A percentile compares a stretch with the other conserved stretches of the same genome.
These are phyloP conservation scores for Olivierus martensii DNA, from an alignment of 1,140 invertebrate species.

Conservation along the genomic window DNA sequence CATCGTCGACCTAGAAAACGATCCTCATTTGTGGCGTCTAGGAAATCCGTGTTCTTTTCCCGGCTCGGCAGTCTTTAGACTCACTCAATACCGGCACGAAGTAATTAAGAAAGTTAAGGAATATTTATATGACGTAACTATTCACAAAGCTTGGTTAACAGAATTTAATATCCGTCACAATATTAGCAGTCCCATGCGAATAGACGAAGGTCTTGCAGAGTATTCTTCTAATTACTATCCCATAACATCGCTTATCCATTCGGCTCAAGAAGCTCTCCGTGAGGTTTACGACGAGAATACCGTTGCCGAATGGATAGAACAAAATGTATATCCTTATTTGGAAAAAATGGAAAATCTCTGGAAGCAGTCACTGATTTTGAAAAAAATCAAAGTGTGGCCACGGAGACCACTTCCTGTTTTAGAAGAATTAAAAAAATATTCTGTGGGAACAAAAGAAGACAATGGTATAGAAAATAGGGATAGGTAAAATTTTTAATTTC, in stretches of 20 bases:
- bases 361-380: conserved; percentile 34
- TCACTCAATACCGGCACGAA: conserved; percentile 29
- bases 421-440: conserved; percentile 20
- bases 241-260: conserved; percentile 37
- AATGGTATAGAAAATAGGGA: too few relatives aligned
- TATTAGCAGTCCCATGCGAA: conserved; percentile 53
- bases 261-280: conserved; percentile 45
- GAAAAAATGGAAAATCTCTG: conserved; percentile 38
- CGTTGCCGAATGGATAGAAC: conserved; percentile 58
- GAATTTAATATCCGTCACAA: conserved; percentile 62
- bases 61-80: conserved; percentile 43
- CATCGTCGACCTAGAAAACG: conserved; percentile 37
- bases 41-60: conserved; percentile 39
- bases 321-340: conserved; percentile 41
- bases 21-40: conserved; percentile 43
- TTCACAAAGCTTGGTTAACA: conserved; percentile 52
- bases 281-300: conserved; percentile 58
- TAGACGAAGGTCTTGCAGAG: conserved; percentile 47
- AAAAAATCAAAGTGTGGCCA: conserved; percentile 39
- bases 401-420: conserved; percentile 36
- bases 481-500: too few relatives aligned
- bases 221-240: conserved; percentile 36
- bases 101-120: conserved; percentile 32
- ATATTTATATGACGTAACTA: conserved; percentile 25
- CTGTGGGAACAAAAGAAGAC: conserved; percentile 14